phyloP scores from a whole-genome alignment of 2,113 vertebrate species.

The Equus przewalskii region DNA sequence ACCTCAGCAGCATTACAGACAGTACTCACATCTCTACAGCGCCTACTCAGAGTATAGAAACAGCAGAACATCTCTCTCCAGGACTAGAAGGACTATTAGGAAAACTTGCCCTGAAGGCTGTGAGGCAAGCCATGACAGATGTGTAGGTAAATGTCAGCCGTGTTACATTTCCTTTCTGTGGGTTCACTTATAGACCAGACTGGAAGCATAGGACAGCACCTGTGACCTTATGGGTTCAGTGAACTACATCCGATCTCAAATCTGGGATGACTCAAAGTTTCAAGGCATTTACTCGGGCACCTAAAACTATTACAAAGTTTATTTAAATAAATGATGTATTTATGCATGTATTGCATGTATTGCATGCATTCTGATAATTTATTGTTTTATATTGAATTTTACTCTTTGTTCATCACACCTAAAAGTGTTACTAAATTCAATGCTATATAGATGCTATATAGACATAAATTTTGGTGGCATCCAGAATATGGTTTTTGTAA shows the following conservation, averaged over 20 bases:
- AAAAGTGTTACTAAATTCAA: conserved; percentile 7
- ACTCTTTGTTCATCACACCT: not conserved
- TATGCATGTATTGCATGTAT: not conserved
- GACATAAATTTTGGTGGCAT: conserved; percentile 12
- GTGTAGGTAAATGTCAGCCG: conserved; percentile 96
- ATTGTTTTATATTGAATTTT: not conserved
- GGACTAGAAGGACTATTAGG: conserved; percentile 91
- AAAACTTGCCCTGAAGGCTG: conserved; percentile 93
- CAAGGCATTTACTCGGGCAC: not conserved
- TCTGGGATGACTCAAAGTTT: not conserved
- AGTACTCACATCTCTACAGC: conserved; percentile 95
- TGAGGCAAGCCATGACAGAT: conserved; percentile 90
- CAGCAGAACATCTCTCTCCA: conserved; percentile 89
- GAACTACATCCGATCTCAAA: not conserved
- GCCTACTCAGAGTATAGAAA: conserved; percentile 90
- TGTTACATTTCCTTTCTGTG: conserved; percentile 80
- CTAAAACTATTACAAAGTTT: not conserved
- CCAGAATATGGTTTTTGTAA: not conserved
- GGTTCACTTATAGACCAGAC: conserved; percentile 54
- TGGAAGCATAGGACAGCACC: not conserved
- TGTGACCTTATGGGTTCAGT: not conserved
- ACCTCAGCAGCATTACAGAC: conserved; percentile 93
- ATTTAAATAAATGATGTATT: conserved; percentile 29
- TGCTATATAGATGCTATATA: not conserved
- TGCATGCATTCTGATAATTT: not conserved